A percentile compares a stretch with the other conserved stretches of the same genome.
These are phyloP conservation scores for Matsumyia berberina DNA, from an alignment of 2,888 invertebrate genomes.

Conservation along the genomic window DNA sequence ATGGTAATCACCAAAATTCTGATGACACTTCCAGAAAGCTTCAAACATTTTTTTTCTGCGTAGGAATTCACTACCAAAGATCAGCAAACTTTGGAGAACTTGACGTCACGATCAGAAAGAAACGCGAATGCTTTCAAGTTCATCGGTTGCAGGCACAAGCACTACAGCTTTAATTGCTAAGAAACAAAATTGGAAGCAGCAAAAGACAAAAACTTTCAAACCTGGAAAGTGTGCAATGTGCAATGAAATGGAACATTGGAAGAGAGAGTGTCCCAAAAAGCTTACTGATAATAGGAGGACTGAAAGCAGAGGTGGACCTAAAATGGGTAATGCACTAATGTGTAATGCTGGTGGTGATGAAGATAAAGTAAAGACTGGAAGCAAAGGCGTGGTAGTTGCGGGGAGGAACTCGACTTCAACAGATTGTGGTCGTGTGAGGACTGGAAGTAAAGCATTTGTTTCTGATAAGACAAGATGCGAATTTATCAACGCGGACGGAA, in stretches of 20 bases:
- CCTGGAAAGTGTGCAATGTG: slow-evolving; percentile 54
- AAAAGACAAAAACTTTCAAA: slow-evolving; percentile 15
- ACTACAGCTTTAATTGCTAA: not conserved
- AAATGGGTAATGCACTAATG: not conserved
- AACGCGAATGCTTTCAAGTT: slow-evolving; percentile 54
- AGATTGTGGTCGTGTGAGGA: not conserved
- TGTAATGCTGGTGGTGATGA: not conserved
- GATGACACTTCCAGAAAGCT: slow-evolving; percentile 75
- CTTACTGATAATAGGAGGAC: no score
- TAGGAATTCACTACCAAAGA: slow-evolving; percentile 60
- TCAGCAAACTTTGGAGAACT: slow-evolving; percentile 77
- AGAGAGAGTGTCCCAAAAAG: slow-evolving; percentile 55
- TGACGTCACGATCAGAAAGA: slow-evolving; percentile 77
- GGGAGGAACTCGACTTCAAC: not conserved
- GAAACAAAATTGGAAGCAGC: not conserved
- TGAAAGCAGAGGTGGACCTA: not conserved
- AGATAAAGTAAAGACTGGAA: slow-evolving; percentile 19
- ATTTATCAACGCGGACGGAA: not conserved
- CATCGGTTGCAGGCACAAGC: slow-evolving; percentile 6
- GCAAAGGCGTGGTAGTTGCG: not conserved
- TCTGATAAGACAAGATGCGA: slow-evolving; percentile 22
- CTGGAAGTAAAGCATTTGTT: slow-evolving; percentile 21
- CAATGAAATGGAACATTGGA: slow-evolving; percentile 23
- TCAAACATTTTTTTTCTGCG: slow-evolving; percentile 70
- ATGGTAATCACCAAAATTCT: slow-evolving; percentile 43